Evolutionary conservation across 2,888 invertebrate genomes (phyloP), one percentile per base, ranked within the genome.

Genomic region (Athalia circularis): DNA sequence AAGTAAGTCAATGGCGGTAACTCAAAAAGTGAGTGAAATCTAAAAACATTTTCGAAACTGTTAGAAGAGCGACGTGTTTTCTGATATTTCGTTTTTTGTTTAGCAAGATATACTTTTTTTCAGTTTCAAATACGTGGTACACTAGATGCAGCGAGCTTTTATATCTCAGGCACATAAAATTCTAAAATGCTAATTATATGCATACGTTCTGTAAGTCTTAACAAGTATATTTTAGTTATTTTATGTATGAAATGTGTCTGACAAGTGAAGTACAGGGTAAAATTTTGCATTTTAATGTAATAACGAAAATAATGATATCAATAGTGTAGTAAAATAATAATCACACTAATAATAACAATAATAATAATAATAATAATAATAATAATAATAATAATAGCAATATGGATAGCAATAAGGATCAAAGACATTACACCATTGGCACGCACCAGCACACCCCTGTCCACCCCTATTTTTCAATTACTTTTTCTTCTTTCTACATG

Each of bases 401-500:
- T 9, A 52, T 9, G 47, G 54, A 50, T 50, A 68, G 54, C 54
- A 54, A 54, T 43, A 15, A 50, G 13, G 29, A 29, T 29, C 29
- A 29, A 29, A 29, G 29, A 29, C 29, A 29, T 72, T 47, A 72
- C 59, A 72, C 57, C 72, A 47, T 29, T 59, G 59, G 59, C 59
- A 72, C 59, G 72, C 72, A 59, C 72, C 72, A 72, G 72, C 72
- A 72, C 72, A 72, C 72, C 72, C 72, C 72, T 72, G 59, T 72
- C 8, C 59, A 29, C 54, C 43, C 29, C 68, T 68, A 3, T 54
- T n/a, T 54, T n/a, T 54, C 54, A 54, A 8, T 54, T n/a, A 3
- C n/a, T 54, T 4, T 54, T 8, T 62, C 8, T 5, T 15, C 29
- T 15, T 47, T 72, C 59, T 59, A 72, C 47, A 59, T 13, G 57